phyloP scores from a whole-genome alignment of 2,797 vertebrate species.

The Anguilla pacifica region DNA sequence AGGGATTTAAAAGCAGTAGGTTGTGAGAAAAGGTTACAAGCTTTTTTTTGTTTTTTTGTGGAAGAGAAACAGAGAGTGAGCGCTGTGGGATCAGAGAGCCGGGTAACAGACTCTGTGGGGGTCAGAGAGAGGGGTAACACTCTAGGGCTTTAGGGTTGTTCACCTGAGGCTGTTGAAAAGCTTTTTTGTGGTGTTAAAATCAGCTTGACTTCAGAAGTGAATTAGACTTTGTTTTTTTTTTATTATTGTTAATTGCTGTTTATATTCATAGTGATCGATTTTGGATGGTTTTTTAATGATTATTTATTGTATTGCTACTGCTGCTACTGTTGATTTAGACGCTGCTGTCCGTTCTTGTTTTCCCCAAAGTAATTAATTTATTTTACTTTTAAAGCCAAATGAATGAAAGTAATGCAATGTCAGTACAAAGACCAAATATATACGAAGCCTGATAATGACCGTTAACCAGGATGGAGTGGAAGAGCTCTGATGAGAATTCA shows the following conservation, averaged over 20 bases:
- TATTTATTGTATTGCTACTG: constrained; percentile 77
- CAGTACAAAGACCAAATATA: constrained; percentile 73
- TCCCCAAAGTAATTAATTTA: constrained; percentile 71
- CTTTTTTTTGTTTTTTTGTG: neutral
- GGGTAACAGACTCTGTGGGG: neutral
- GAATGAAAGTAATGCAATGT: constrained; percentile 72
- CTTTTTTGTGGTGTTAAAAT: constrained; percentile 63
- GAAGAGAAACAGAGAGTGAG: neutral
- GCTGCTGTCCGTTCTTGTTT: constrained; percentile 69
- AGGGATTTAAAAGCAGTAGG: neutral
- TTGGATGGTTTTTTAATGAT: constrained; percentile 50
- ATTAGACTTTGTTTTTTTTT: constrained; percentile 51
- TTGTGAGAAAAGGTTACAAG: neutral
- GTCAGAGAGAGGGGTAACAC: constrained; percentile 5
- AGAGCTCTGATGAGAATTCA: neutral
- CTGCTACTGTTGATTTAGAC: constrained; percentile 72
- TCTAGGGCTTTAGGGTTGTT: constrained; percentile 13
- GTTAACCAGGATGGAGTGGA: constrained; percentile 40
- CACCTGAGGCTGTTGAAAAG: constrained; percentile 60
- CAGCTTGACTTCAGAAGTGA: constrained; percentile 42
- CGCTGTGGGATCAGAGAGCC: neutral
- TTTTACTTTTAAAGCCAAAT: constrained; percentile 68
- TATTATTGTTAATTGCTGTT: constrained; percentile 49
- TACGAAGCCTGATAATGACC: constrained; percentile 56
- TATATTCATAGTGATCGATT: constrained; percentile 49